Evolutionary conservation across 2,113 vertebrate genomes (phyloP).

Genomic region (Pedionomus torquatus): DNA sequence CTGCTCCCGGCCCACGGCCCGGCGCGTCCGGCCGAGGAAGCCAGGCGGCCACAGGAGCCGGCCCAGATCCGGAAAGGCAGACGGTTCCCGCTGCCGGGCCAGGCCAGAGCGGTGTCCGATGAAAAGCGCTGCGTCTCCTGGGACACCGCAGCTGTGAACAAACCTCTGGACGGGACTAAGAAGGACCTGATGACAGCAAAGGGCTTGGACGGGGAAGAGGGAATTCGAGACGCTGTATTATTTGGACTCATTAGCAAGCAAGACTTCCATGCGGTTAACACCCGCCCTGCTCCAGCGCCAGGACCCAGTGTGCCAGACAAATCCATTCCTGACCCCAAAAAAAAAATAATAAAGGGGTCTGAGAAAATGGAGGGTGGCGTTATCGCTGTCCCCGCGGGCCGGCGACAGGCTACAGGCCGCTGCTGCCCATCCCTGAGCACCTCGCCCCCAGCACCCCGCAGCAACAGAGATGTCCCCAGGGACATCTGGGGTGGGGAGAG

Average conservation of each 20-base stretch:
- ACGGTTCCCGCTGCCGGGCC: not conserved
- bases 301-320: not conserved
- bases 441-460: not conserved
- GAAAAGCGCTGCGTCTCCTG: not conserved
- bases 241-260: not conserved
- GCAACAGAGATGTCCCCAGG: not conserved
- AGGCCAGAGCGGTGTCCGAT: fast-evolving
- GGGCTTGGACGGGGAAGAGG: not conserved
- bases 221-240: not conserved
- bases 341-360: not conserved
- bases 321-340: not conserved
- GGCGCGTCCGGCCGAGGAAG: fast-evolving
- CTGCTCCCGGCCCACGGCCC: not conserved
- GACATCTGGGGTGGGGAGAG: not conserved
- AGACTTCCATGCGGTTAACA: not conserved
- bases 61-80: not conserved
- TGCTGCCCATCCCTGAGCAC: not conserved
- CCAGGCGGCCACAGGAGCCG: fast-evolving
- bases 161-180: conserved; percentile 14
- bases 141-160: not conserved
- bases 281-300: not conserved
- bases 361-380: not conserved
- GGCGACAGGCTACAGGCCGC: too few relatives aligned
- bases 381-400: not conserved
- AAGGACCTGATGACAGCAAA: conserved; percentile 39